Base-by-base conservation (phyloP, 2,888 invertebrate genomes). In the Seira ritae region DNA sequence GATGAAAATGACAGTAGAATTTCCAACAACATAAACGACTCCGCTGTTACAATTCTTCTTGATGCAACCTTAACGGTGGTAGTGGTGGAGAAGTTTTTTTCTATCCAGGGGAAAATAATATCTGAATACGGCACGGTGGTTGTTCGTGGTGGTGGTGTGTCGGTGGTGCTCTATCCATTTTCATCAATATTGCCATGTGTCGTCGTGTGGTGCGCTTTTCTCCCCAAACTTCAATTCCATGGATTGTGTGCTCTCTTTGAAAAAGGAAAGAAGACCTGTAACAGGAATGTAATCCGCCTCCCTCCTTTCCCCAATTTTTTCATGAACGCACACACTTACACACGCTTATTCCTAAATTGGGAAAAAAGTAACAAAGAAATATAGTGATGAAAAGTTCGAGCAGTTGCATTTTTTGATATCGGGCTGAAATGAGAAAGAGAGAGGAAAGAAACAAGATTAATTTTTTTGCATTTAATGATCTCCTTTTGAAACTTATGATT, bases 1-100 rank as follows among this genome's bases (percentile, higher is more conserved):
- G 79, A 79, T 79, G 79, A 79, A 79, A 79, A 79, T 79, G 79
- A 79, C 79, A 79, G 79, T 66, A 62, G 73, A 8, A 55, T 55
- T 55, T 17, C 55, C 55, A 55, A 12, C 55, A 2, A 31, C 31
- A 8, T n/a, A 55, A 12, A 55, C 15, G 55, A 55, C 3, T 55
- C 55, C 8, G 8, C 31, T 55, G 42, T 55, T 55, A 3, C 55
- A 55, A 3, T 42, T 42, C 6, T 6, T 8, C 55, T 55, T 55
- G 55, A 55, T 55, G 55, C n/a, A 55, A 55, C 15, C 3, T 55
- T 55, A 55, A 55, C 55, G 12, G 17, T 55, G 15, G 55, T 55
- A 17, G 55, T 55, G 55, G 55, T 55, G 55, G 55, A 2, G 1
- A 15, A 8, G 15, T 55, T 12, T 31, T 31, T 31, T 31, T 31